Conservation (phyloP, 2,888 invertebrate genomes). For the Lithosia quadra region DNA sequence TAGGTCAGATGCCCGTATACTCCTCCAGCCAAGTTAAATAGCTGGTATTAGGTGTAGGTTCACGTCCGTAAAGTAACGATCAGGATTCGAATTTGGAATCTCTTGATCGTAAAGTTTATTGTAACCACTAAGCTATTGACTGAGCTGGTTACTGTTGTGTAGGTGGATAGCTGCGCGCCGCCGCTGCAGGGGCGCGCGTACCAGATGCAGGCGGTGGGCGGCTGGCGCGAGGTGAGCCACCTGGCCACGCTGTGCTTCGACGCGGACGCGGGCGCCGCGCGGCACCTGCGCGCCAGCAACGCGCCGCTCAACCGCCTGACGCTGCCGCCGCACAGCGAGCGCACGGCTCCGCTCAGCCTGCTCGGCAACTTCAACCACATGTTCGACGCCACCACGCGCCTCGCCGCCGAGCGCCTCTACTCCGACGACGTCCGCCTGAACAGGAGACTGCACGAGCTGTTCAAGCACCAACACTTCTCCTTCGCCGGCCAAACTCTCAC, state of each 20-base stretch:
- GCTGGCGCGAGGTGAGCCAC: conserved; percentile 67
- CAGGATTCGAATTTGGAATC: too few species aligned
- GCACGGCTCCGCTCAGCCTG: conserved; percentile 68
- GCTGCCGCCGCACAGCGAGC: conserved; percentile 64
- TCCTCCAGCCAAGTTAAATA: too few species aligned
- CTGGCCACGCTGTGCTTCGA: conserved; percentile 77
- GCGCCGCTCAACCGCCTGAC: conserved; percentile 56
- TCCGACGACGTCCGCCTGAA: conserved; percentile 69
- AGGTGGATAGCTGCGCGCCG: conserved; percentile 72
- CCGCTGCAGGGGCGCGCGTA: conserved; percentile 79
- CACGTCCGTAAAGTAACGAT: too few species aligned
- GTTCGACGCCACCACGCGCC: conserved; percentile 76
- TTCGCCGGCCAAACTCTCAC: conserved; percentile 73
- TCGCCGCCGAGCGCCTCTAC: conserved; percentile 74
- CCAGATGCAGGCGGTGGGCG: conserved; percentile 52
- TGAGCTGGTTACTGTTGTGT: background rate
- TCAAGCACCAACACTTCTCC: conserved; percentile 65
- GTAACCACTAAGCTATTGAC: background rate
- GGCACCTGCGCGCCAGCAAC: conserved; percentile 54
- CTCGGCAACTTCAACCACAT: conserved; percentile 82
- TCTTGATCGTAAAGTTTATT: too few species aligned
- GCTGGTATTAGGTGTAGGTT: too few species aligned
- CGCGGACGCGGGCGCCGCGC: conserved; percentile 66
- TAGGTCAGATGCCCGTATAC: too few species aligned
- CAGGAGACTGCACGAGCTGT: conserved; percentile 69